phyloP scores from a whole-genome alignment of 2,113 vertebrate species.

The Amphiprion ocellaris region DNA sequence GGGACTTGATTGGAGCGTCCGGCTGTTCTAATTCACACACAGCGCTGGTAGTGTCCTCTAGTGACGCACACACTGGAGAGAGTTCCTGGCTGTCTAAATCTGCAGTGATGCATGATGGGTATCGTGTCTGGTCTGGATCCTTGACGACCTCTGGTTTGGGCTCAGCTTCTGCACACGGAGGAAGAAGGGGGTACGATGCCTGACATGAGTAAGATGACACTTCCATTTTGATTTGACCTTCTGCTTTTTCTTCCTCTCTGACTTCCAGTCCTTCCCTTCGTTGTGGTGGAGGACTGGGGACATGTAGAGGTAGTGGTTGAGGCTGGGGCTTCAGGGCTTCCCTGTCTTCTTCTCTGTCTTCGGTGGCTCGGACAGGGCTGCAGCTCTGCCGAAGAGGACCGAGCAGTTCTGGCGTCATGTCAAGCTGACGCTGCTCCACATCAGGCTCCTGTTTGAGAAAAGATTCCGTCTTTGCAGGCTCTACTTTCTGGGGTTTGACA shows the following conservation, averaged over 20 bases:
- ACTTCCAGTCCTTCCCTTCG: conserved; percentile 67
- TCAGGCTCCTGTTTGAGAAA: conserved; percentile 60
- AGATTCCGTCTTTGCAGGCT: conserved; percentile 42
- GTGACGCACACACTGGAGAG: conserved; percentile 3
- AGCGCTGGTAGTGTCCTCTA: conserved; percentile 1
- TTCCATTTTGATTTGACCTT: conserved; percentile 79
- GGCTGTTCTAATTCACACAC: conserved; percentile 44
- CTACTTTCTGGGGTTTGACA: conserved; percentile 86
- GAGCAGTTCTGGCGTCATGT: conserved; percentile 32
- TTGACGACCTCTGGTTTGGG: conserved; percentile 76
- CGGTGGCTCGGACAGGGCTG: conserved; percentile 27
- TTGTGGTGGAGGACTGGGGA: conserved; percentile 36
- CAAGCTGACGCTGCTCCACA: conserved; percentile 31
- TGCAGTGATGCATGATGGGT: conserved; percentile 27
- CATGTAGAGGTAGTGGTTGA: conserved; percentile 33
- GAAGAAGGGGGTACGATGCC: conserved; percentile 77
- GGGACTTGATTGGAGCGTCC: conserved; percentile 9
- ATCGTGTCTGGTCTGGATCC: conserved; percentile 23
- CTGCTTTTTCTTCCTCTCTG: conserved; percentile 80
- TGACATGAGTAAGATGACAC: conserved; percentile 77
- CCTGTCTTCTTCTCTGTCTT: conserved; percentile 21
- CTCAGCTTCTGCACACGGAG: conserved; percentile 72
- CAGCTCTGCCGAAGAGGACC: conserved; percentile 46
- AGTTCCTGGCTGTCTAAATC: conserved; percentile 37
- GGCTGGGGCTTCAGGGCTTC: conserved; percentile 25